Conservation (phyloP, 1,140 invertebrate species). For the Acromyrmex charruanus region DNA sequence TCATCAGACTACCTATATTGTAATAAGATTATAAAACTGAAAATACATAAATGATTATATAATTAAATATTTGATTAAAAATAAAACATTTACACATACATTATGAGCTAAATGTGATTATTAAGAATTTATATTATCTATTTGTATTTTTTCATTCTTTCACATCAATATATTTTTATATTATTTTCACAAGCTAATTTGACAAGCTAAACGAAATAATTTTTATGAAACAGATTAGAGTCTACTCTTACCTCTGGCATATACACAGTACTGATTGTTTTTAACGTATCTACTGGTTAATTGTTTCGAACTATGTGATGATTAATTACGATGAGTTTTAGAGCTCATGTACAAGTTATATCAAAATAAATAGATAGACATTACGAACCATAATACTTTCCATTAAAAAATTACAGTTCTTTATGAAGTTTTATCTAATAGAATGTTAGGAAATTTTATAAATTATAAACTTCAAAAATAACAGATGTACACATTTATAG, state of each 20-base stretch:
- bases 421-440: neutral
- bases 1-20: neutral
- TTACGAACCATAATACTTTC: neutral
- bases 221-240: constrained; percentile 39
- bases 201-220: constrained; percentile 45
- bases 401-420: neutral
- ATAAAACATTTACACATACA: no score
- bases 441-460: neutral
- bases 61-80: constrained; percentile 1
- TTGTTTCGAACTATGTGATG: constrained; percentile 64
- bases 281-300: constrained; percentile 67
- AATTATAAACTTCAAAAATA: neutral
- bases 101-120: no score
- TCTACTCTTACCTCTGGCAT: constrained; percentile 6
- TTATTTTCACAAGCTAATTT: no score
- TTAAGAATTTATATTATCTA: no score
- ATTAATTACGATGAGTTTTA: constrained; percentile 66
- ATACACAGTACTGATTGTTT: constrained; percentile 19
- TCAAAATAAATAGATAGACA: neutral
- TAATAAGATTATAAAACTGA: neutral
- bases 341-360: neutral
- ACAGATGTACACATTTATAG: neutral
- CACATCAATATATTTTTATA: no score
- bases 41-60: neutral
- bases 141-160: no score